Conservation (phyloP, 2,888 invertebrate genomes). For the Pherbina coryleti region DNA sequence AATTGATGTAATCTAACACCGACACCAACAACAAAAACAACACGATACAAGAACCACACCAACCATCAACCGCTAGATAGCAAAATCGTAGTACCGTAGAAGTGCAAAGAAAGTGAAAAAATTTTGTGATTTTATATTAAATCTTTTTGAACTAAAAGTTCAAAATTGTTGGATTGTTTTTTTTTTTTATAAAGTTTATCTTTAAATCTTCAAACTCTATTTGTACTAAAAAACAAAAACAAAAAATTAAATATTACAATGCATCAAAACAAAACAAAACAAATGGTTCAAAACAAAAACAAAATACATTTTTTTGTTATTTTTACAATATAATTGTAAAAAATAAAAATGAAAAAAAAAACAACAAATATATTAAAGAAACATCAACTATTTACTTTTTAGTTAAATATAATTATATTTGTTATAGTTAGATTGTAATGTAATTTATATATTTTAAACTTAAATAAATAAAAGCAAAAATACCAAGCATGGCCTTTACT, state of each 20-base stretch:
- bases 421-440: slow-evolving; percentile 45
- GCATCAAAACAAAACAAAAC: too few relatives aligned
- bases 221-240: slow-evolving; percentile 23
- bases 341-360: slow-evolving; percentile 15
- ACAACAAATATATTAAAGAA: slow-evolving; percentile 26
- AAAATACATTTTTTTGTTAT: not conserved
- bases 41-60: not conserved
- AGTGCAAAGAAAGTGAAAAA: not conserved
- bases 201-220: slow-evolving; percentile 28
- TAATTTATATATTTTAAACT: slow-evolving; percentile 42
- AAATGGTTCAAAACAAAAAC: too few relatives aligned
- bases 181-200: slow-evolving; percentile 8
- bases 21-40: not conserved
- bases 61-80: not conserved
- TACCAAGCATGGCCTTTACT: not conserved
- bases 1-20: not conserved
- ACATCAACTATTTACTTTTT: slow-evolving; percentile 26
- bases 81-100: not conserved
- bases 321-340: slow-evolving; percentile 9
- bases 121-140: not conserved
- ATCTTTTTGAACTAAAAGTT: not conserved
- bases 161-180: not conserved
- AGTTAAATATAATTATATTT: slow-evolving; percentile 37
- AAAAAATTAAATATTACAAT: not conserved
- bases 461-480: slow-evolving; percentile 39